Evolutionary conservation across 2,888 invertebrate species (phyloP).

Genomic region (Eristalis arbustorum): DNA sequence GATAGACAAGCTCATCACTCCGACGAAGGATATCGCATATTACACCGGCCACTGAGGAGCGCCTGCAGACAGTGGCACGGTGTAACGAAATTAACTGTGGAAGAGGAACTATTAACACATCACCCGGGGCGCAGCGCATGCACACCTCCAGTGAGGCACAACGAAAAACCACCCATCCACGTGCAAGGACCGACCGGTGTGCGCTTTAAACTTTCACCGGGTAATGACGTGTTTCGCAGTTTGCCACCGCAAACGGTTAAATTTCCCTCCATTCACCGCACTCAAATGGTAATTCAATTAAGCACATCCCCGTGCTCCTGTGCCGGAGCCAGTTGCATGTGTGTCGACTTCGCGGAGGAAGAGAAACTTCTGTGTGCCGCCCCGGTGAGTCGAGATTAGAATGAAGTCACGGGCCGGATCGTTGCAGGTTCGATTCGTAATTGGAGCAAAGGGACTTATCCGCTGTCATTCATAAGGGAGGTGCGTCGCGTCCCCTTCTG

Average conservation of each 20-base stretch:
- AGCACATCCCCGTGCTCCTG: slow-evolving; percentile 1
- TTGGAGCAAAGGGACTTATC: slow-evolving; percentile 31
- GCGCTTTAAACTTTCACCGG: slow-evolving; percentile 30
- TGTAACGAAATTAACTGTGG: slow-evolving; percentile 18
- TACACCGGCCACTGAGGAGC: background rate
- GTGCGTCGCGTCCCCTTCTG: too few relatives aligned
- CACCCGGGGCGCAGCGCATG: background rate
- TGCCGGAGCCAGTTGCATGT: background rate
- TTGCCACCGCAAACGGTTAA: slow-evolving; percentile 26
- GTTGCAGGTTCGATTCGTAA: slow-evolving; percentile 28
- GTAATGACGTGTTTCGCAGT: slow-evolving; percentile 26
- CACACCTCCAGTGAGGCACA: slow-evolving; percentile 21
- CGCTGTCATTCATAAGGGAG: slow-evolving; percentile 13
- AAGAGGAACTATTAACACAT: slow-evolving; percentile 39
- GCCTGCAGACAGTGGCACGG: background rate
- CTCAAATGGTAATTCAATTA: slow-evolving; percentile 58
- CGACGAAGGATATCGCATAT: background rate
- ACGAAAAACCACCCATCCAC: slow-evolving; percentile 13
- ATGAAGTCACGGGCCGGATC: background rate
- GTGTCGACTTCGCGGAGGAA: background rate
- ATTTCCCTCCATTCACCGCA: slow-evolving; percentile 45
- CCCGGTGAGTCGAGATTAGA: background rate
- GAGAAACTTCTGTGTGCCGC: background rate
- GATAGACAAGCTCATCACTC: background rate
- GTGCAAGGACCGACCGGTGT: slow-evolving; percentile 1